Evolutionary conservation across 2,888 invertebrate genomes (phyloP).

Genomic region (Deroplatys truncata): DNA sequence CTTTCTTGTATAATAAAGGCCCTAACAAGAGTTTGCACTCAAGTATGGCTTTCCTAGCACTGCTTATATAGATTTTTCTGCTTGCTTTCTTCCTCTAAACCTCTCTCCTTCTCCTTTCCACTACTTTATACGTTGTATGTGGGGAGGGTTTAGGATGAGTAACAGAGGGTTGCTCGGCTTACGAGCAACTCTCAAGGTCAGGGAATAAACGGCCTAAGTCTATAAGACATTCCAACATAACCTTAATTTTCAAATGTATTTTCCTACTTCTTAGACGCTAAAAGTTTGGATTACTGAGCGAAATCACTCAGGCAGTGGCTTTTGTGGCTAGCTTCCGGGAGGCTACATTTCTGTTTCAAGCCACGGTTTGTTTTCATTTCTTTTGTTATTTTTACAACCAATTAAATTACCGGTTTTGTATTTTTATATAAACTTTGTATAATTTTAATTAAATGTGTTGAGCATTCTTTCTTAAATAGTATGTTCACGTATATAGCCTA

Average conservation of each 20-base stretch:
- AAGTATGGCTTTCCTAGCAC: not conserved
- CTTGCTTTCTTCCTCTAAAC: not conserved
- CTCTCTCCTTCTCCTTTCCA: not conserved
- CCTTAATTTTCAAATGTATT: not conserved
- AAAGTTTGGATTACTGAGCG: too few species aligned
- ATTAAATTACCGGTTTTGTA: too few species aligned
- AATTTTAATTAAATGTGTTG: too few species aligned
- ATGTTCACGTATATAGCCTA: too few species aligned
- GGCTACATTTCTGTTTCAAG: too few species aligned
- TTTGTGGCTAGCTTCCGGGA: too few species aligned
- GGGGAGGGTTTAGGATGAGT: not conserved
- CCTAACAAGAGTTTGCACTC: conserved; percentile 31
- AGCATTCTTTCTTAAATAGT: too few species aligned
- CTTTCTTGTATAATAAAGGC: conserved; percentile 17
- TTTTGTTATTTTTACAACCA: too few species aligned
- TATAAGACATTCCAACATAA: not conserved
- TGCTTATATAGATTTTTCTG: conserved; percentile 10
- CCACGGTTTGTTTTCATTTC: too few species aligned
- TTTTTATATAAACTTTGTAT: too few species aligned
- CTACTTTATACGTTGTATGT: conserved; percentile 1
- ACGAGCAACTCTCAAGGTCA: not conserved
- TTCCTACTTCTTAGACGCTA: not conserved
- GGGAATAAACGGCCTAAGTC: not conserved
- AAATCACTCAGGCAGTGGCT: too few species aligned
- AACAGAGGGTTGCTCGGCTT: not conserved